Conservation (phyloP, 2,797 vertebrate species). For the Mormyrus proboscirostris region DNA sequence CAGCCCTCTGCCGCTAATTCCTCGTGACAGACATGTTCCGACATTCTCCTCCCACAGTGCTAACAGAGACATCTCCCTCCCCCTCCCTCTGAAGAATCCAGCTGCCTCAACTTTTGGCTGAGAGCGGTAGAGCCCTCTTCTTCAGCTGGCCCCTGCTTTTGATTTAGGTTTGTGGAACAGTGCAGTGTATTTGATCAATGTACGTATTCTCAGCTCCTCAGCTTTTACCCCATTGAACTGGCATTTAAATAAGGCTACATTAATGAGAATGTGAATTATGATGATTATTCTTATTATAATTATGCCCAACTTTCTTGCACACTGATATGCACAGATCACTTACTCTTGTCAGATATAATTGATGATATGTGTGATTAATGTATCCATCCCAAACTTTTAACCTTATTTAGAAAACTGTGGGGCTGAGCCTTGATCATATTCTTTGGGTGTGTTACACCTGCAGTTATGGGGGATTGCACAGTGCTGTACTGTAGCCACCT, state of each 20-base stretch:
- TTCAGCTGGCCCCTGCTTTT: background rate
- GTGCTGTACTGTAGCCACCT: background rate
- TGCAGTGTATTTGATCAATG: background rate
- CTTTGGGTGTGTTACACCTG: background rate
- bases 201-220: background rate
- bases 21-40: slow-evolving; percentile 70
- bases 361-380: background rate
- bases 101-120: slow-evolving; percentile 64
- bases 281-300: background rate
- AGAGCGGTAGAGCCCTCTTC: slow-evolving; percentile 41
- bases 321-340: background rate
- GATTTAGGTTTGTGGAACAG: background rate
- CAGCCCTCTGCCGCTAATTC: slow-evolving; percentile 61
- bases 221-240: background rate
- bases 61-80: slow-evolving; percentile 1
- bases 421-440: background rate
- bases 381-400: background rate
- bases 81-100: slow-evolving; percentile 65
- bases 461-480: background rate
- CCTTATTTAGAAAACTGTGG: background rate
- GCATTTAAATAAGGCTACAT: background rate
- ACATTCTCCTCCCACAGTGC: slow-evolving; percentile 54
- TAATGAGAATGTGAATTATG: background rate
- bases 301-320: background rate
- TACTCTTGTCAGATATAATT: background rate